Evolutionary conservation across 2,888 invertebrate species (phyloP), one percentile per base, ranked within the genome.

Genomic region (Spicauda simplicius): DNA sequence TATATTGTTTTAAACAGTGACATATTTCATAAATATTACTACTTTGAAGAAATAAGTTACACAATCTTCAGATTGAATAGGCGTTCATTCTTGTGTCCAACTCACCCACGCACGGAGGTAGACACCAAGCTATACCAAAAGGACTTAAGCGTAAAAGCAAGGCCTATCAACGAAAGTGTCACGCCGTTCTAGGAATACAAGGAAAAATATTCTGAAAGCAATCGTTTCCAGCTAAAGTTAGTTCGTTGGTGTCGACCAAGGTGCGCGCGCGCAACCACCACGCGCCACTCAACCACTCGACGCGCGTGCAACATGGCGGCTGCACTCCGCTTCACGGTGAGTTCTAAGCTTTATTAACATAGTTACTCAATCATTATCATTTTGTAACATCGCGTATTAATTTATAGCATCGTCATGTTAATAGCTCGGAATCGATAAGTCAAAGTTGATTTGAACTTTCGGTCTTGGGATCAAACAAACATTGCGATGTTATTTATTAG

Each of bases 221-320:
- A 74, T 72, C 77, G 71, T 73, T 75, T 78, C 78, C 76, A 78
- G 85, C 79, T 78, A 79, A 64, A 78, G 78, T 72, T 76, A 78
- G 78, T 76, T 84, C 81, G 72, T 73, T 78, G 85, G 76, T 64
- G 71, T 74, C 75, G 74, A 74, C 77, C 76, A 76, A 78, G 78
- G 79, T 80, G 86, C 85, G 85, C 85, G 75, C 73, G 85, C 88
- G 88, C 87, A 81, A 74, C 77, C 80, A 80, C 79, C 79, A 76
- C 80, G 80, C 88, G 88, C 87, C 90, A 85, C 70, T 80, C 80
- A 73, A 85, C 83, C 87, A 85, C 79, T 84, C 87, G 85, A 74
- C 77, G 81, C 79, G 87, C 82, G 79, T 81, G 79, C 89, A 88
- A 85, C 89, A 90, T 89, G 89, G 80, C 83, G 78, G 79, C 79